These are phyloP conservation scores for Macrotis lagotis DNA, from an alignment of 2,113 vertebrate species.

Conservation along the genomic window DNA sequence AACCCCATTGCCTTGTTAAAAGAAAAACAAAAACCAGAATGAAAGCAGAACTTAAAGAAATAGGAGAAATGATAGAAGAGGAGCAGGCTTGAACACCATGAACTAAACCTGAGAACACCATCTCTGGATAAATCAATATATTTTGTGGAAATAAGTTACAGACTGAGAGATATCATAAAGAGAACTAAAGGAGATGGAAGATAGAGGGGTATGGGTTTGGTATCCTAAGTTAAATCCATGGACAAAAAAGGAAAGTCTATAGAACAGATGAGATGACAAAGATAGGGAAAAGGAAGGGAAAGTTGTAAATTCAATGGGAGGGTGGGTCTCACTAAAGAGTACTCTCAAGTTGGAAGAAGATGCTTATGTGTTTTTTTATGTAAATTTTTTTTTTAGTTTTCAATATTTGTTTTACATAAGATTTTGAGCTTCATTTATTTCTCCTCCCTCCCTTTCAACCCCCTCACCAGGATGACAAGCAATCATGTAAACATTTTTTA, in stretches of 20 bases:
- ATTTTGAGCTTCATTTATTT: no score
- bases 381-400: no score
- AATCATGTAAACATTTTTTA: no score
- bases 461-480: no score
- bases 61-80: not conserved
- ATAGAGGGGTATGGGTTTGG: not conserved
- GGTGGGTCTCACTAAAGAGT: not conserved
- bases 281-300: not conserved
- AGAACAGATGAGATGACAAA: not conserved
- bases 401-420: no score
- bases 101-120: not conserved
- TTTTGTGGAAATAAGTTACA: not conserved
- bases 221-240: not conserved
- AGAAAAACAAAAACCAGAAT: no score
- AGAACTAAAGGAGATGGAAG: not conserved
- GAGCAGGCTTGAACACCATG: not conserved
- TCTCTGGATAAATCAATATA: not conserved
- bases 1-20: no score
- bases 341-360: not conserved
- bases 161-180: not conserved
- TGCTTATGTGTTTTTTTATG: no score
- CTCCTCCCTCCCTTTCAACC: no score
- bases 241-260: not conserved
- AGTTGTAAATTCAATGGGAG: not conserved
- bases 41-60: no score